Conservation (phyloP, 2,888 invertebrate species). For the Anodontia alba region DNA sequence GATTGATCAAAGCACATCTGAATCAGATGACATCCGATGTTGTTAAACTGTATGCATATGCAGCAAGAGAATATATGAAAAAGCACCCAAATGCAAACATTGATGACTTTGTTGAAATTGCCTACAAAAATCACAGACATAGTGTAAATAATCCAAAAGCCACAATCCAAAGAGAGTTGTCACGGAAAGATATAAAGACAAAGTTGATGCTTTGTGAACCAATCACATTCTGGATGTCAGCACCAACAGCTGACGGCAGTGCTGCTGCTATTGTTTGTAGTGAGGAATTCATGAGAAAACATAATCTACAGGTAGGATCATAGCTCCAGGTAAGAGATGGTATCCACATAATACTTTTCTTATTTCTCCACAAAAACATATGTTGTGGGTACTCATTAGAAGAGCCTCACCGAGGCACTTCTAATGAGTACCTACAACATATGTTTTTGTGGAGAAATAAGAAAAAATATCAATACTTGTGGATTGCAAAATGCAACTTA, state of each 20-base stretch:
- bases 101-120: conserved; percentile 75
- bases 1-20: conserved; percentile 71
- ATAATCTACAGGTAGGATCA: conserved; percentile 90
- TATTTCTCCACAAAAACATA: too few relatives aligned
- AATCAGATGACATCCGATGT: conserved; percentile 82
- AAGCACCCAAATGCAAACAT: conserved; percentile 71
- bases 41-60: conserved; percentile 81
- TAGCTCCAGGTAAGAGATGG: too few relatives aligned
- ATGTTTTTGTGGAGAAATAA: too few relatives aligned
- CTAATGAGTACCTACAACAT: too few relatives aligned
- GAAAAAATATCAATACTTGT: too few relatives aligned
- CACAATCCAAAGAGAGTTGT: conserved; percentile 69
- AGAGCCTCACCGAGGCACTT: too few relatives aligned
- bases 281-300: conserved; percentile 93
- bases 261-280: conserved; percentile 97
- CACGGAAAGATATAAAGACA: conserved; percentile 62
- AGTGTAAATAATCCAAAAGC: conserved; percentile 79
- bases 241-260: conserved; percentile 97
- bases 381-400: too few relatives aligned
- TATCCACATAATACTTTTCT: too few relatives aligned
- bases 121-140: conserved; percentile 79
- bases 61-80: conserved; percentile 79
- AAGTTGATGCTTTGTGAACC: conserved; percentile 77
- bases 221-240: conserved; percentile 80
- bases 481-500: too few relatives aligned